A percentile compares a stretch with the other conserved stretches of the same genome.
Evolutionary conservation across 2,797 vertebrate genomes (phyloP).

Genomic region (Emys orbicularis): DNA sequence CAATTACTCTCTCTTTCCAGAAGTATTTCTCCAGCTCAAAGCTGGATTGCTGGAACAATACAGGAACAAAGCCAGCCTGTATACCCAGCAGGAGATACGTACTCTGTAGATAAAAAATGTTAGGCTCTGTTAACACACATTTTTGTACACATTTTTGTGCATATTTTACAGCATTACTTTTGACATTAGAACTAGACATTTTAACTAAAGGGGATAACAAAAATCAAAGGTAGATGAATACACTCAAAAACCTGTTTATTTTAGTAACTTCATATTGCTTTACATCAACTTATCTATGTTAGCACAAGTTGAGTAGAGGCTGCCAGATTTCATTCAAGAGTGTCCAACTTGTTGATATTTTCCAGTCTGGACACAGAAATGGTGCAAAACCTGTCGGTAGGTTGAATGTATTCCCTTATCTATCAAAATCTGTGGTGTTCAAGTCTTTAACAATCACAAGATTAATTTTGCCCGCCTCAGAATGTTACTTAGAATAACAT

Average conservation of each 20-base stretch:
- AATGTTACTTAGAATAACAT: not conserved
- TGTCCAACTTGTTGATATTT: not conserved
- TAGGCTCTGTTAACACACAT: not conserved
- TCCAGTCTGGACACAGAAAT: not conserved
- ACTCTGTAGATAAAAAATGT: not conserved
- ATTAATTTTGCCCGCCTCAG: not conserved
- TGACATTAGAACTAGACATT: not conserved
- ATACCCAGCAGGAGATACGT: not conserved
- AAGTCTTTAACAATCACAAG: not conserved
- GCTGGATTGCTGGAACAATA: not conserved
- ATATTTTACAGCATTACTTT: not conserved
- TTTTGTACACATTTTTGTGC: not conserved
- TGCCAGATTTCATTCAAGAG: not conserved
- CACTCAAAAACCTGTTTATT: not conserved
- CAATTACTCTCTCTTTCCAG: slow-evolving; percentile 37
- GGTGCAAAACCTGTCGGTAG: slow-evolving; percentile 22
- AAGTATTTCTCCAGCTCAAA: slow-evolving; percentile 42
- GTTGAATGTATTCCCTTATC: not conserved
- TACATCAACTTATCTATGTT: not conserved
- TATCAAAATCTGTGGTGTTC: not conserved
- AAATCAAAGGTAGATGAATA: not conserved
- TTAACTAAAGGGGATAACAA: not conserved
- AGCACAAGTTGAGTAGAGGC: not conserved
- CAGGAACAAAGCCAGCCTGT: slow-evolving; percentile 6
- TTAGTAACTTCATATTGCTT: not conserved